Evolutionary conservation across 2,113 vertebrate species (phyloP).

Genomic region (Phalacrocorax aristotelis): DNA sequence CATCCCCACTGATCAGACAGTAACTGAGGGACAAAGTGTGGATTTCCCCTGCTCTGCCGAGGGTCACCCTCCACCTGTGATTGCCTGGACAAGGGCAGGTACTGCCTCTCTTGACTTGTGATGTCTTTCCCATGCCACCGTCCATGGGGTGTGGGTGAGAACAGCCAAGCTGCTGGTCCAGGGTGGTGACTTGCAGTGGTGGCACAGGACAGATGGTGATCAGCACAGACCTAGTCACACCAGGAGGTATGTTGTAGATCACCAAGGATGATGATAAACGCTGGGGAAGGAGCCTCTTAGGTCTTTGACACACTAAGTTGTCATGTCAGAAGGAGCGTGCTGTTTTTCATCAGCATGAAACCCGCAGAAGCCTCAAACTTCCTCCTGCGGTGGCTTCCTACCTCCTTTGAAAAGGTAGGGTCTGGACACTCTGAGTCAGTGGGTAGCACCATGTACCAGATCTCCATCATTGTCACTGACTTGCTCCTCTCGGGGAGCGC

Average conservation of each 20-base stretch:
- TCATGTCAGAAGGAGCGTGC: background rate
- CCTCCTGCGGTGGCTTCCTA: background rate
- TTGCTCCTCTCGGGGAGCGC: background rate
- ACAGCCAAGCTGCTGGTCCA: background rate
- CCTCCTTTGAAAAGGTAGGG: background rate
- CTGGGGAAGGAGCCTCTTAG: background rate
- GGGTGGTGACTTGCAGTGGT: background rate
- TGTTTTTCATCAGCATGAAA: background rate
- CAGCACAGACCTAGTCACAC: background rate
- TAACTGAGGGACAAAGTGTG: conserved; percentile 84
- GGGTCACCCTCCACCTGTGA: conserved; percentile 83
- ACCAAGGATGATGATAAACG: background rate
- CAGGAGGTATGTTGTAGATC: background rate
- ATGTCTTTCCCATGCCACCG: background rate
- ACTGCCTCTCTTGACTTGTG: background rate
- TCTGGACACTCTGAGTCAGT: background rate
- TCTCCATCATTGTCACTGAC: background rate
- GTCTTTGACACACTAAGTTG: background rate
- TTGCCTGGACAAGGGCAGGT: conserved; percentile 89
- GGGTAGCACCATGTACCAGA: background rate
- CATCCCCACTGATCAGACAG: conserved; percentile 82
- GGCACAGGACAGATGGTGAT: background rate
- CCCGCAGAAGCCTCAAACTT: background rate
- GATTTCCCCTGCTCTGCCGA: conserved; percentile 87
- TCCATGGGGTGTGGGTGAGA: background rate